Evolutionary conservation across 2,113 vertebrate genomes (phyloP).

Genomic region (Solea solea): DNA sequence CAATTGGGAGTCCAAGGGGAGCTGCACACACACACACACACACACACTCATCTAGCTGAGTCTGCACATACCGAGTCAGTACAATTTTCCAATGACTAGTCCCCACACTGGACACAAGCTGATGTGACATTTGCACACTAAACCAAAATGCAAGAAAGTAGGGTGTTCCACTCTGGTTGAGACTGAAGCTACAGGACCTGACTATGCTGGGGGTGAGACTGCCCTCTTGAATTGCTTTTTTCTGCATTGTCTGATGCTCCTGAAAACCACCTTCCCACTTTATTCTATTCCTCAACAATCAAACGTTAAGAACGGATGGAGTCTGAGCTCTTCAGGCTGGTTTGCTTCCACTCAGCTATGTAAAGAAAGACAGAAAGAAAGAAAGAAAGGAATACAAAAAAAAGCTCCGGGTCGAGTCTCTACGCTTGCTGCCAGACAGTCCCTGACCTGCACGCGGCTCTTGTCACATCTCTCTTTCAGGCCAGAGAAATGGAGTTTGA

Average conservation of each 20-base stretch:
- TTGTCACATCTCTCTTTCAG: slow-evolving; percentile 71
- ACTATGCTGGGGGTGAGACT: slow-evolving; percentile 20
- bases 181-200: not conserved
- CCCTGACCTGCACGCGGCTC: slow-evolving; percentile 53
- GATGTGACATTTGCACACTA: slow-evolving; percentile 17
- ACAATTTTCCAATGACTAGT: too few relatives aligned
- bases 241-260: slow-evolving; percentile 17
- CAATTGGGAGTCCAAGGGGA: too few relatives aligned
- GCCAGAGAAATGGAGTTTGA: slow-evolving; percentile 80
- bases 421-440: slow-evolving; percentile 24
- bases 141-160: not conserved
- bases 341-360: slow-evolving; percentile 19
- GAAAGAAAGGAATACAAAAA: not conserved
- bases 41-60: too few relatives aligned
- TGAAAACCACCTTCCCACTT: slow-evolving; percentile 20
- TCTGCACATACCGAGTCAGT: too few relatives aligned
- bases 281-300: slow-evolving; percentile 15
- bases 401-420: not conserved
- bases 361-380: not conserved
- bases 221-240: slow-evolving; percentile 35
- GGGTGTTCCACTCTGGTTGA: not conserved
- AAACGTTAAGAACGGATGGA: slow-evolving; percentile 17
- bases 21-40: too few relatives aligned
- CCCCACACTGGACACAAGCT: too few relatives aligned
- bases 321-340: slow-evolving; percentile 6